Percentiles rank a stretch among this genome's conserved stretches.
phyloP scores from a whole-genome alignment of 2,888 invertebrate genomes.

The Diplolepis rosae region DNA sequence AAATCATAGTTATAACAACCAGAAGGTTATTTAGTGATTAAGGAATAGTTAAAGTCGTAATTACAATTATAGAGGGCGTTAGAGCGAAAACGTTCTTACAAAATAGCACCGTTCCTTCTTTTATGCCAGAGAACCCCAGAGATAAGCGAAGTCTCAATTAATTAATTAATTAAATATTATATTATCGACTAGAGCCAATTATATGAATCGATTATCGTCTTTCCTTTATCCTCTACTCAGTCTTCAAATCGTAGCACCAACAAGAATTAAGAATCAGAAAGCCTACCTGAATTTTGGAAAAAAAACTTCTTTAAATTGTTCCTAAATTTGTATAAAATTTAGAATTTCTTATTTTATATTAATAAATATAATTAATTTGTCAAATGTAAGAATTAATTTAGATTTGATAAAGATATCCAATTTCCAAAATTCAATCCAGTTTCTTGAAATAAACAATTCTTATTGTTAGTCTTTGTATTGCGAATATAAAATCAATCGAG shows the following conservation, averaged over 20 bases:
- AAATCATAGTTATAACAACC: conserved; percentile 45
- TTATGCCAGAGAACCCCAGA: conserved; percentile 55
- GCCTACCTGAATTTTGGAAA: background rate
- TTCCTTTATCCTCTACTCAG: conserved; percentile 35
- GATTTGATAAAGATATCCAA: too few relatives aligned
- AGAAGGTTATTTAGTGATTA: conserved; percentile 2
- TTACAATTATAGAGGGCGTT: conserved; percentile 36
- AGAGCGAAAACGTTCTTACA: conserved; percentile 48
- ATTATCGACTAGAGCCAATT: conserved; percentile 33
- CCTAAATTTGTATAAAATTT: too few relatives aligned
- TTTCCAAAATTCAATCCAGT: too few relatives aligned
- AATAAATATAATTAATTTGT: too few relatives aligned
- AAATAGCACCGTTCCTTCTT: conserved; percentile 66
- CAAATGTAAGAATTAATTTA: too few relatives aligned
- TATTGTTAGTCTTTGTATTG: background rate
- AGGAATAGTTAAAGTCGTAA: background rate
- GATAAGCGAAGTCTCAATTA: background rate
- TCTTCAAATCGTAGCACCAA: conserved; percentile 49
- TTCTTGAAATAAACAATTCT: background rate
- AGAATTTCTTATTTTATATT: too few relatives aligned
- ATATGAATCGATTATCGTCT: conserved; percentile 31
- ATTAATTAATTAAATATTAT: too few relatives aligned
- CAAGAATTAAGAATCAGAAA: conserved; percentile 5
- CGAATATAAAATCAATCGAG: background rate
- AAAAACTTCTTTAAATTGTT: too few relatives aligned